Evolutionary conservation across 2,888 invertebrate genomes (phyloP), one percentile per base, ranked within the genome.

Genomic region (Calephelis perditalis): DNA sequence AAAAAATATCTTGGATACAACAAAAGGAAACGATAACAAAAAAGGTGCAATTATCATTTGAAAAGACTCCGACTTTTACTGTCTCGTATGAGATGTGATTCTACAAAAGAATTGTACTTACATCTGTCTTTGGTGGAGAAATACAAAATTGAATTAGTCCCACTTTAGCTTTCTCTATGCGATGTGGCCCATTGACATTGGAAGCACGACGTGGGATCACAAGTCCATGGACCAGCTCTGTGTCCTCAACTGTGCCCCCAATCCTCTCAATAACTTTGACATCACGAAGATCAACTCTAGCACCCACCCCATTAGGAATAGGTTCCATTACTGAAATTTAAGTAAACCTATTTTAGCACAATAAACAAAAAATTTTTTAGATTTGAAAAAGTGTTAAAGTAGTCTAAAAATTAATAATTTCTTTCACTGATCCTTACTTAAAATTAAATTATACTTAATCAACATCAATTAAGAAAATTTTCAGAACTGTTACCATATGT

Each of bases 101-200:
- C 8, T 44, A 57, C 56, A 11, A 56, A 43, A 46, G 43, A 61
- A 37, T 47, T 12, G n/a, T 60, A 88, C 93, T 92, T 81, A 96
- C 96, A 86, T 99, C 99, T 61, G 99, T 99, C 91, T 99, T 99
- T 7, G 99, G 99, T 59, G 99, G 97, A 11, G 99, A 99, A 82
- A 99, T 97, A 82, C 99, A 99, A 87, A 99, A 99, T 85, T 99
- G 99, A 70, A 99, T 99, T 12, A 99, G 94, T 63, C 97, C 99
- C 84, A 99, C 98, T 90, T 98, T 99, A 7, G 99, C 99, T 81
- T 99, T 99, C 82, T 99, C 99, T 63, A 99, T 93, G 71, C 96
- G 94, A 74, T 95, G 96, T 0, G 99, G 98, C 0, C 98, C 99
- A 77, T 97, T 98, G 35, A 95, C 93, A 73, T 98, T 97, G 59